Conservation (phyloP, 2,113 vertebrate species). For the Melanotaenia duboulayi region DNA sequence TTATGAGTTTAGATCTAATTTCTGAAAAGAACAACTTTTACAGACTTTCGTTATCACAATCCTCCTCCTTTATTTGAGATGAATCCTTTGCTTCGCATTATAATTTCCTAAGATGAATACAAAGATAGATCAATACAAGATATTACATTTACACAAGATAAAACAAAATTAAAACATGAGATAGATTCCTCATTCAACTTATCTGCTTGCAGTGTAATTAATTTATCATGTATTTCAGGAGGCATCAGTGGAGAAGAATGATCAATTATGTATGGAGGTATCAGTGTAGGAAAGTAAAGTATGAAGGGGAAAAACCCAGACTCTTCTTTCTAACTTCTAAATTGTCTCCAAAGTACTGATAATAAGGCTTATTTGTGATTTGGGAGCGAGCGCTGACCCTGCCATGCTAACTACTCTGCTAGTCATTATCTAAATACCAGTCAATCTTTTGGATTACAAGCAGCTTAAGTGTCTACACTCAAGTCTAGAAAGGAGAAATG, state of each 20-base stretch:
- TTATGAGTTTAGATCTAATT: neutral
- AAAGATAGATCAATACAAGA: constrained; percentile 34
- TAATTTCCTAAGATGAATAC: constrained; percentile 29
- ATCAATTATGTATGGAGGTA: constrained; percentile 68
- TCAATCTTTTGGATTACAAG: constrained; percentile 57
- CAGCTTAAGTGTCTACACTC: constrained; percentile 51
- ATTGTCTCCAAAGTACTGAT: constrained; percentile 22
- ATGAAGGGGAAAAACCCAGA: neutral
- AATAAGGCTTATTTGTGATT: constrained; percentile 57
- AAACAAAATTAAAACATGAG: constrained; percentile 13
- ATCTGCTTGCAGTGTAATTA: constrained; percentile 62
- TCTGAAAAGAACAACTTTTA: neutral
- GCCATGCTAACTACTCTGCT: constrained; percentile 36
- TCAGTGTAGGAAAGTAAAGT: constrained; percentile 41
- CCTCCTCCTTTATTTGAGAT: neutral
- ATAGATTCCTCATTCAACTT: constrained; percentile 25
- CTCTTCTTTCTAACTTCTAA: constrained; percentile 23
- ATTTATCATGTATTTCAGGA: constrained; percentile 60
- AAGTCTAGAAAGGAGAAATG: constrained; percentile 19
- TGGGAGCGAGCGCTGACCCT: constrained; percentile 28
- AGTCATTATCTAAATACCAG: constrained; percentile 57
- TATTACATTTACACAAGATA: constrained; percentile 1
- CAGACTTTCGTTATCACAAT: neutral
- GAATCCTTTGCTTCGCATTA: constrained; percentile 6
- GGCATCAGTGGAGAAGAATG: constrained; percentile 34